These are phyloP conservation scores for Crocodylus rhombifer DNA, from an alignment of 2,797 vertebrate species.

Conservation along the genomic window DNA sequence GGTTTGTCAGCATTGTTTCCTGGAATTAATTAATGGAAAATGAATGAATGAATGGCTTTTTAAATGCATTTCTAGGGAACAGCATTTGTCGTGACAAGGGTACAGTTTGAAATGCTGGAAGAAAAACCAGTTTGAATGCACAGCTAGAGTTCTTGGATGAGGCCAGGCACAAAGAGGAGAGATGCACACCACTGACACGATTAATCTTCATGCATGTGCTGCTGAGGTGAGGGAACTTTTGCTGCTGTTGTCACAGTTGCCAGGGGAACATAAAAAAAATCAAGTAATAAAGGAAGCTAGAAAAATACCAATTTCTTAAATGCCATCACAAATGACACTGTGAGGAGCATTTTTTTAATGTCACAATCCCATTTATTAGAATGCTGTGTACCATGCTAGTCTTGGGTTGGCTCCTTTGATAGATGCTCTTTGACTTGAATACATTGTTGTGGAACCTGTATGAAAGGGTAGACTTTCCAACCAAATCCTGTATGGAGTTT, in stretches of 20 bases:
- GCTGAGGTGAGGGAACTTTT: neutral
- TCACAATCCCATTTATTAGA: neutral
- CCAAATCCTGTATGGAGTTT: neutral
- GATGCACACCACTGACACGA: neutral
- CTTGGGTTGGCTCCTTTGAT: neutral
- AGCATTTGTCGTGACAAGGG: neutral
- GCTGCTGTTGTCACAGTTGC: neutral
- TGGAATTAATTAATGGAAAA: slow-evolving; percentile 14
- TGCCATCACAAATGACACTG: neutral
- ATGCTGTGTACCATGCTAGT: neutral
- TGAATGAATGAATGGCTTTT: neutral
- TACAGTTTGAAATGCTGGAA: neutral
- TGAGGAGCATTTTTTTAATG: neutral
- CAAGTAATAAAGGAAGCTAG: neutral
- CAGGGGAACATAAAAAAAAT: neutral
- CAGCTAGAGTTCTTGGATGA: neutral
- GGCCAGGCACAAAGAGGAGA: neutral
- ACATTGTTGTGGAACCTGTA: neutral
- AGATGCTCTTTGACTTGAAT: neutral
- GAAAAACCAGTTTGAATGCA: slow-evolving; percentile 8
- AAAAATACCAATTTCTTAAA: neutral
- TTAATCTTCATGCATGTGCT: fast-evolving
- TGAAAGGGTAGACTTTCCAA: neutral
- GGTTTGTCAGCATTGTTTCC: neutral
- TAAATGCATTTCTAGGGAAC: neutral